Percentiles rank a stretch among this genome's conserved stretches.
Evolutionary conservation across 2,888 invertebrate species (phyloP).

Genomic region (Meloe dianella): DNA sequence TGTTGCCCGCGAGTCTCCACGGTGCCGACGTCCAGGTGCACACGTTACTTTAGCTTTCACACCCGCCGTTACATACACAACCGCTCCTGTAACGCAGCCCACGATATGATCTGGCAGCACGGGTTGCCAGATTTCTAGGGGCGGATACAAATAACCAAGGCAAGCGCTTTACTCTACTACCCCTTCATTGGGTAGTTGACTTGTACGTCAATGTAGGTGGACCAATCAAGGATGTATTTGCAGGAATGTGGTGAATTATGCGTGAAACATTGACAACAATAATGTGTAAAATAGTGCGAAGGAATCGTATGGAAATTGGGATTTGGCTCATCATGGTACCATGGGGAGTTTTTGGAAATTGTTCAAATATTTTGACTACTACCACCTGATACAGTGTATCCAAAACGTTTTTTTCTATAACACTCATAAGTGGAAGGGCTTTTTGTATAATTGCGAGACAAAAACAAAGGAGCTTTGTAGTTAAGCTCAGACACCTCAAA

Average conservation of each 20-base stretch:
- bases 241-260: constrained; percentile 24
- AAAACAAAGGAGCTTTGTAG: too few relatives aligned
- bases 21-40: constrained; percentile 58
- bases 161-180: constrained; percentile 41
- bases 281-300: background rate
- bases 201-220: constrained; percentile 32
- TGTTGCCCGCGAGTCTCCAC: constrained; percentile 57
- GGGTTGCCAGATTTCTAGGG: constrained; percentile 42
- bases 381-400: background rate
- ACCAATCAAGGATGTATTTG: constrained; percentile 25
- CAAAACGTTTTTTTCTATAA: too few relatives aligned
- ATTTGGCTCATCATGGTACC: background rate
- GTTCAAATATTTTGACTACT: background rate
- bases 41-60: constrained; percentile 33
- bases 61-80: constrained; percentile 42
- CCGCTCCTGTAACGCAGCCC: constrained; percentile 50
- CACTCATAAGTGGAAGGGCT: too few relatives aligned
- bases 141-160: constrained; percentile 41
- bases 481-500: too few relatives aligned
- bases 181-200: constrained; percentile 36
- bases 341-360: background rate
- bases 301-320: constrained; percentile 22
- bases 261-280: constrained; percentile 20
- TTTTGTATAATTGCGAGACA: too few relatives aligned
- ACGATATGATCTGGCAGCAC: constrained; percentile 58